phyloP scores from a whole-genome alignment of 2,113 vertebrate genomes.

The human region DNA sequence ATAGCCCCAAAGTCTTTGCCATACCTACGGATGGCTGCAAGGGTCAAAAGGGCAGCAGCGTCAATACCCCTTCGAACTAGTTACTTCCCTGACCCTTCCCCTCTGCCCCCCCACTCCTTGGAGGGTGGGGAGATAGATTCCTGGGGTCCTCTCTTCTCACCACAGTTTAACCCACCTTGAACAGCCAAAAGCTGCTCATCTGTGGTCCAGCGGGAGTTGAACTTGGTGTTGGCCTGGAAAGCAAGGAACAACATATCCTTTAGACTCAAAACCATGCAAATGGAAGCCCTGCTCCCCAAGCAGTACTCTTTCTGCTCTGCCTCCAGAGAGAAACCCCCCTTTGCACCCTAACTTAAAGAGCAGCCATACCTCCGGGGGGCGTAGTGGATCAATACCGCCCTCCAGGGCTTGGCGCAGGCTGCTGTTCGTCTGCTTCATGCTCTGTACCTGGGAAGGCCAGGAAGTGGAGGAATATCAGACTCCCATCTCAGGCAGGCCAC shows the following conservation, averaged over 20 bases:
- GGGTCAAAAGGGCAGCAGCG: not conserved
- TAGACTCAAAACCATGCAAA: not conserved
- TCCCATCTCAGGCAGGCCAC: not conserved
- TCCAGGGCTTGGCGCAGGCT: slow-evolving; percentile 88
- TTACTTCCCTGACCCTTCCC: not conserved
- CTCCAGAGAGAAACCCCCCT: not conserved
- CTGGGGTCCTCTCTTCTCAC: not conserved
- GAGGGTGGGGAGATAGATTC: not conserved
- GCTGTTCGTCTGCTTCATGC: slow-evolving; percentile 93
- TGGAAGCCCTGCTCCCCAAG: not conserved
- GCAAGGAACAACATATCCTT: not conserved
- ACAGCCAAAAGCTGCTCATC: slow-evolving; percentile 90
- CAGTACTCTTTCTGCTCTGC: not conserved
- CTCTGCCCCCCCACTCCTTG: not conserved
- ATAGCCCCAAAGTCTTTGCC: slow-evolving; percentile 93
- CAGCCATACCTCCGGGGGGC: slow-evolving; percentile 87
- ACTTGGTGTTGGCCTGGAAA: slow-evolving; percentile 87
- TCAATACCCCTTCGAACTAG: not conserved
- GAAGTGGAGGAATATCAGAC: not conserved
- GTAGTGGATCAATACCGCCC: slow-evolving; percentile 86
- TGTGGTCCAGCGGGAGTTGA: slow-evolving; percentile 94
- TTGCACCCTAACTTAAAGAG: not conserved
- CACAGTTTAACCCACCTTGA: slow-evolving; percentile 81
- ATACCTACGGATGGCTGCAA: slow-evolving; percentile 90
- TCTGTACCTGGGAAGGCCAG: slow-evolving; percentile 87